phyloP scores from a whole-genome alignment of 2,113 vertebrate species.

The Poeciliopsis retropinna region DNA sequence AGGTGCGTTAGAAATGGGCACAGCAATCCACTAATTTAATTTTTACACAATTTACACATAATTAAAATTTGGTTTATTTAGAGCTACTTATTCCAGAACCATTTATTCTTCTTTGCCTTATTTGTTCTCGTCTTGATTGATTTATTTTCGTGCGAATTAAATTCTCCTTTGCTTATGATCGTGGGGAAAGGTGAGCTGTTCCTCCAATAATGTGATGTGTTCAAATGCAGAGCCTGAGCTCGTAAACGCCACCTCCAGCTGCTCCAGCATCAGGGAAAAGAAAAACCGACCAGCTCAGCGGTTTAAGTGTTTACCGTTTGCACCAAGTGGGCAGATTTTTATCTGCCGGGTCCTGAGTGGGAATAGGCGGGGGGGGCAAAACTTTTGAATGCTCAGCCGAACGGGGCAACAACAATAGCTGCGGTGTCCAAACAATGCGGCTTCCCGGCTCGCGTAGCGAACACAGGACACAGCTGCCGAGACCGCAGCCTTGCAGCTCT shows the following conservation, averaged over 20 bases:
- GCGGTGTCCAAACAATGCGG: conserved; percentile 78
- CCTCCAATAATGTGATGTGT: conserved; percentile 5
- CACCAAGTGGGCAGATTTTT: conserved; percentile 86
- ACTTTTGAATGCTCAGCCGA: conserved; percentile 83
- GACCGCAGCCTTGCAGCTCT: conserved; percentile 33
- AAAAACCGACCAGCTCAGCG: conserved; percentile 80
- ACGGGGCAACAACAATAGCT: conserved; percentile 75
- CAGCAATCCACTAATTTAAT: too few species aligned
- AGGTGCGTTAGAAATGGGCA: too few species aligned
- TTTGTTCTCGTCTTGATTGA: conserved; percentile 36
- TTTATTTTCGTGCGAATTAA: conserved; percentile 7
- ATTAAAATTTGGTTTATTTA: background rate
- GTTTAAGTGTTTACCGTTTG: conserved; percentile 81
- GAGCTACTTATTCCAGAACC: too few species aligned
- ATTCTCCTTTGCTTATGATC: conserved; percentile 16
- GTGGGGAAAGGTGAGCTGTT: conserved; percentile 29
- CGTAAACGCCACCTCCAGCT: conserved; percentile 3
- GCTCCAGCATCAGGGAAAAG: conserved; percentile 38
- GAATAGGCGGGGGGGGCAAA: conserved; percentile 75
- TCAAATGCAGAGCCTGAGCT: conserved; percentile 26
- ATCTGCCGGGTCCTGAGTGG: conserved; percentile 77
- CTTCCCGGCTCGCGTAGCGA: conserved; percentile 38
- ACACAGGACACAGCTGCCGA: conserved; percentile 69
- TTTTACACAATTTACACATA: too few species aligned
- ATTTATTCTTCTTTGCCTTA: background rate